Base-by-base conservation (phyloP, 1,140 invertebrate species). In the Coenobita brevimanus region DNA sequence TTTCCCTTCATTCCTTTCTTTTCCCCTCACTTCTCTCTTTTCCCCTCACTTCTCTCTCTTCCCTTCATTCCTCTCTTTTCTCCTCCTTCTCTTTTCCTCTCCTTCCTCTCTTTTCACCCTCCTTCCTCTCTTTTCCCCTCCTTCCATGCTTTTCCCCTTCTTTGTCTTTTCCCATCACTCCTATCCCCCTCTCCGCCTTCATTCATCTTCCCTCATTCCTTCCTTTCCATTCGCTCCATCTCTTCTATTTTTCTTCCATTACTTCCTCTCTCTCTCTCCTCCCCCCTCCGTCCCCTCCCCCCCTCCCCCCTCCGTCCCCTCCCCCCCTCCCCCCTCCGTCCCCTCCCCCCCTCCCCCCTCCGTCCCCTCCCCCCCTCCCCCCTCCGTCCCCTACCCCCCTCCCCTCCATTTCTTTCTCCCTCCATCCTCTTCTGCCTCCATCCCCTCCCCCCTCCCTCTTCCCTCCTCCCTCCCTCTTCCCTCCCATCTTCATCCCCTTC, bases 391-490 rank as follows among this genome's bases (percentile, higher is more conserved):
- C 36, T 33, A 30, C 62, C 36, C 62, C 36, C 62, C 36, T 33
- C 36, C 62, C 36, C 62, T 67, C 62, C 36, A 24, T 67, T 33
- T 67, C 62, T 67, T 33, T 67, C 62, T 67, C 62, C 36, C 62
- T 67, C 62, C 36, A 24, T 67, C 62, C 36, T 33, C 36, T 33
- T 67, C 62, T 67, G 24, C 36, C 62, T 67, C 57, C 27, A 17
- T 62, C 57, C 27, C 57, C 27, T 17, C 57, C 21, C 27, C 27
- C 17, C 21, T 62, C 27, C 57, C 57, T 1, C 27, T n/a, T n/a
- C 27, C 27, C 21, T n/a, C n/a, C n/a, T n/a, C n/a, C n/a, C n/a
- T n/a, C n/a, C n/a, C n/a, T n/a, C n/a, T n/a, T n/a, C n/a, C n/a
- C n/a, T n/a, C n/a, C n/a, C n/a, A n/a, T n/a, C n/a, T n/a, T n/a